Evolutionary conservation across 2,888 invertebrate species (phyloP), one percentile per base, ranked within the genome.

Genomic region (Meiosimyza platycephala): DNA sequence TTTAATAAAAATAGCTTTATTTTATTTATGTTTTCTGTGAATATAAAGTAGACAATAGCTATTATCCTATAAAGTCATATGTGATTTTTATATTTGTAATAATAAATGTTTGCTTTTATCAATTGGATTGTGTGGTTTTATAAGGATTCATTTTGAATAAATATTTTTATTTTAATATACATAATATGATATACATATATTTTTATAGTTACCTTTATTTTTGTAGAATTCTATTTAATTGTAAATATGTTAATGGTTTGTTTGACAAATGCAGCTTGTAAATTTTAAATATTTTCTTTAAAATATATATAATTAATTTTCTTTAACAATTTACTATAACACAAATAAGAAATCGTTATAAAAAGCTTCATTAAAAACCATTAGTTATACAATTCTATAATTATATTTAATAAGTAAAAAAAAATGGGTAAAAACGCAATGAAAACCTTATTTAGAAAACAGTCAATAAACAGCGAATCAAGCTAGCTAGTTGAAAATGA

Each of bases 1-100:
- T n/a, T n/a, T 60, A 60, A 60, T 60, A 60, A 60, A 60, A 60
- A 60, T 60, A 60, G 33, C 33, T 60, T 60, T 60, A 60, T 60
- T 60, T 28, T n/a, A 11, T 60, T 33, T 33, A 22, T 33, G 33
- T 28, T 33, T 28, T n/a, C 11, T 33, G 9, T 22, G 15, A n/a
- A 22, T 60, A 33, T 40, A 40, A 40, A 40, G 9, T 40, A 40
- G 40, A 40, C 40, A 40, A 40, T 40, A 22, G 22, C 22, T 22
- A 40, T 40, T 40, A 40, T 40, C 40, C 40, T 40, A 40, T 40
- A 40, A n/a, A n/a, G 40, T 40, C 40, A 40, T 40, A 40, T 7
- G 6, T 40, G 40, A 40, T 9, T 40, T 40, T 7, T 5, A 40
- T 40, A 40, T 40, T 2, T 40, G 22, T 40, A 40, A 6, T 6